Base-by-base conservation (phyloP, 2,797 vertebrate genomes). In the Amniataba percoides region DNA sequence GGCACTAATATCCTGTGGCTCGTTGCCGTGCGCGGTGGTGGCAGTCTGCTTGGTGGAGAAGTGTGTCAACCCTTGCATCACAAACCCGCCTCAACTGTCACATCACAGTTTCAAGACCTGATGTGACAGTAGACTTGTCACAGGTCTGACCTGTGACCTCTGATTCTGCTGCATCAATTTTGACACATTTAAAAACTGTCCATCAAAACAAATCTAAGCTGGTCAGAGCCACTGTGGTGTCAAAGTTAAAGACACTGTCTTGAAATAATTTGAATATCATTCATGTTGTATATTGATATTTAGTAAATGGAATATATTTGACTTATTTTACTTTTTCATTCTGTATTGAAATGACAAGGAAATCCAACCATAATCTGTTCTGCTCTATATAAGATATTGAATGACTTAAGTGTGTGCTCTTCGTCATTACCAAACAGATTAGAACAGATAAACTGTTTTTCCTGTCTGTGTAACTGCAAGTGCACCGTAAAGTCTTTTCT, bases 51-150 rank as follows among this genome's bases (percentile, higher is more conserved):
- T 39, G 19, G 15, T 19, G 19, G 23, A 21, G 5, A 27, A n/a
- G 43, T 40, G 23, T 42, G 25, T 36, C 34, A 65, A 18, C 34
- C 7, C 74, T 60, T 69, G 36, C 27, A 42, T 58, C 56, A 63
- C 65, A 68, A 64, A 55, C 46, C 15, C n/a, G 25, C 25, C 68
- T 42, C 12, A 67, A 43, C 57, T 71, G 56, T 70, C 31, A 72
- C 27, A n/a, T 21, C 13, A 12, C 25, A 52, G 15, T 51, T 63
- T 74, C 7, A 34, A 34, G 27, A 42, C 27, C 27, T 31, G 1
- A 3, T 31, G 27, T 31, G 27, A 31, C 27, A 31, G 27, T 31
- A 3, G 27, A 31, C 27, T 31, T 31, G 27, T 31, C 27, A 31
- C 27, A 31, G 27, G 27, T 31, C 27, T 31, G 27, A 31, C 27